Base-by-base conservation (phyloP, 2,888 invertebrate species). In the Pheosia tremula region DNA sequence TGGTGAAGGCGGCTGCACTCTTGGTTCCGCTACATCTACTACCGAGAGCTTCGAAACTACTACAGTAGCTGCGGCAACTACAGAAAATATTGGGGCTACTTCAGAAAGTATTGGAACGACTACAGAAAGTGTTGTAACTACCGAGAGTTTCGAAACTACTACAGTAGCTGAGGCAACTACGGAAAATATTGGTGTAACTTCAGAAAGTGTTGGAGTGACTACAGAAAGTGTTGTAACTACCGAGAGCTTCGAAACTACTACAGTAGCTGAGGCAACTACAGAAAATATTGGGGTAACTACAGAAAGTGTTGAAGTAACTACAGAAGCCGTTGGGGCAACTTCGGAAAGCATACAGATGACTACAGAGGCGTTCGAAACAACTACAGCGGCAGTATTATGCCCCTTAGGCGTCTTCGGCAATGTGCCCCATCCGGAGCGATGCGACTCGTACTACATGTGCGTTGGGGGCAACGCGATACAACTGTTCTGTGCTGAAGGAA, bases 391-490 rank as follows among this genome's bases (percentile, higher is more conserved):
- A 4, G 38, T 49, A 37, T 10, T 68, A 24, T 68, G 68, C 9
- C 59, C 61, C 2, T 66, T 71, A 3, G 76, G 69, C 0, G 60
- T 63, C 2, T 71, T 77, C 7, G 78, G 77, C 0, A 71, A 75
- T 49, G 56, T 78, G 0, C 66, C 79, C 0, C 73, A 81, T 55
- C 78, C 76, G 0, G 57, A 64, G 0, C 53, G 63, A 11, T 81
- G 80, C 59, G 61, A 74, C 58, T 66, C 65, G 24, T 81, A 71
- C 60, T 78, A 70, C 45, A 61, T 77, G 68, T 79, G 79, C 36
- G 57, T 69, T 0, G 75, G 63, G 0, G 79, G 79, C 0, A 57
- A 59, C 5, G 61, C 79, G 0, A 66, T 83, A 8, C 68, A 63
- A 1, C 61, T 80, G 3, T 70, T 49, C 5, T 82, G 82, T 53